Evolutionary conservation across 53 echinoderm and acorn worm genomes (phyloP), one percentile per base, ranked within the genome.

Genomic region (Temnopleurus reevesii): DNA sequence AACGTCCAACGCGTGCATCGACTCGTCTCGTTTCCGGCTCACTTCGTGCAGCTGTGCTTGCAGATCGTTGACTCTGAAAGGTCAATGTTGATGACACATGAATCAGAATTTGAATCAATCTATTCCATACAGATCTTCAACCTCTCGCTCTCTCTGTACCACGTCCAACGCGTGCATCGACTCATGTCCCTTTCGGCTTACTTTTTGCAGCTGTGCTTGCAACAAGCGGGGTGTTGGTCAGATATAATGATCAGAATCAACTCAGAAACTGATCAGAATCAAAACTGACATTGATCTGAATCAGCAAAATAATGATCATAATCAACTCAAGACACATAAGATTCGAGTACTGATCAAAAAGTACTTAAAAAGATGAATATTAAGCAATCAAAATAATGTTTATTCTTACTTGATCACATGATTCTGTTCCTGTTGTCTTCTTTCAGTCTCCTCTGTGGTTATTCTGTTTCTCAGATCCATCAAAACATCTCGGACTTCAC

Each of bases 381-480:
- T 15, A n/a, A 45, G 77, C 24, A 45, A 77, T 45, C 2, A 26
- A 71, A 71, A 12, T 3, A 58, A 63, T 77, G 24, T 33, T n/a
- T 23, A 19, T 46, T 79, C 94, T 91, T 92, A 99, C 99, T 96
- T 99, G 30, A 99, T 89, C 43, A 53, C 61, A 35, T 81, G 23
- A 44, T 91, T 92, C 57, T 96, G 95, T 57, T 99, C 99, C 58
- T 94, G 93, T 76, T 99, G 99, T 57, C 99, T 94, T 51, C 99
- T 91, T 65, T 99, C 99, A 12, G 99, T 90, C 66, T 99, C 99
- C 54, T 99, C 99, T 17, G 94, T 82, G 3, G 93, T 89, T 33
- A 99, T 88, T 57, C 96, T 89, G 83, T 94, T 96, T 57, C 99
- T 93, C n/a, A 99, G 58, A 76, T 99, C 99, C 99, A 96, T 94